Conservation (phyloP, 2,113 vertebrate genomes). For the Macheiramphus alcinus region DNA sequence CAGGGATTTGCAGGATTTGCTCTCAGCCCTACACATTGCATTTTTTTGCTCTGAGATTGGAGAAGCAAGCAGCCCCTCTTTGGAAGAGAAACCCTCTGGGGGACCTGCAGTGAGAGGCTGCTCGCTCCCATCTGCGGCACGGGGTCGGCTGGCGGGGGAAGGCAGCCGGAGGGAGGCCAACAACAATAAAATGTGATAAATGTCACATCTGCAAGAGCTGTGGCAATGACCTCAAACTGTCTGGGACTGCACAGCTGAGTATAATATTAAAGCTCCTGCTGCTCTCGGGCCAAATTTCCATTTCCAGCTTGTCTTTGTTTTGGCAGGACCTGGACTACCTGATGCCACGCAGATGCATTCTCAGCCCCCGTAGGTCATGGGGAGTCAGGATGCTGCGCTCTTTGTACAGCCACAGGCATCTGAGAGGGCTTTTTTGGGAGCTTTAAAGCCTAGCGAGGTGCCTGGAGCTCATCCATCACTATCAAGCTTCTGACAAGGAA, state of each 20-base stretch:
- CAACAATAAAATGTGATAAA: neutral
- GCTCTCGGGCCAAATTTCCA: constrained; percentile 2
- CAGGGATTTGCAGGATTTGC: neutral
- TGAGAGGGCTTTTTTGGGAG: neutral
- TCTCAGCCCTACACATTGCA: rapidly evolving
- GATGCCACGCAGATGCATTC: constrained; percentile 26
- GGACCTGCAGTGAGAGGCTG: neutral
- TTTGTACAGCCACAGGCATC: constrained; percentile 6
- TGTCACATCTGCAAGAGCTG: constrained; percentile 5
- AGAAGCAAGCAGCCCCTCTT: neutral
- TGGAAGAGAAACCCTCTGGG: neutral
- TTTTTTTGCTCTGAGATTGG: rapidly evolving
- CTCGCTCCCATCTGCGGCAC: neutral
- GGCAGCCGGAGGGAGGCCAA: neutral
- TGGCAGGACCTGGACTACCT: constrained; percentile 42
- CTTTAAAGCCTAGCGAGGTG: neutral
- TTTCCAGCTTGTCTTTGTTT: constrained; percentile 19
- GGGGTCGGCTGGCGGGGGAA: neutral
- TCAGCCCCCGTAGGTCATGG: neutral
- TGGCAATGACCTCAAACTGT: neutral
- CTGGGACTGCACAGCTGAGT: constrained; percentile 37
- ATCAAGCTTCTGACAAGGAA: neutral
- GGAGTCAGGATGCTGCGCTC: neutral
- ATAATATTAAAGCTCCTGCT: neutral
- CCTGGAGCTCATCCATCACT: neutral